phyloP scores from a whole-genome alignment of 2,797 vertebrate genomes.

The Borostomias antarcticus region DNA sequence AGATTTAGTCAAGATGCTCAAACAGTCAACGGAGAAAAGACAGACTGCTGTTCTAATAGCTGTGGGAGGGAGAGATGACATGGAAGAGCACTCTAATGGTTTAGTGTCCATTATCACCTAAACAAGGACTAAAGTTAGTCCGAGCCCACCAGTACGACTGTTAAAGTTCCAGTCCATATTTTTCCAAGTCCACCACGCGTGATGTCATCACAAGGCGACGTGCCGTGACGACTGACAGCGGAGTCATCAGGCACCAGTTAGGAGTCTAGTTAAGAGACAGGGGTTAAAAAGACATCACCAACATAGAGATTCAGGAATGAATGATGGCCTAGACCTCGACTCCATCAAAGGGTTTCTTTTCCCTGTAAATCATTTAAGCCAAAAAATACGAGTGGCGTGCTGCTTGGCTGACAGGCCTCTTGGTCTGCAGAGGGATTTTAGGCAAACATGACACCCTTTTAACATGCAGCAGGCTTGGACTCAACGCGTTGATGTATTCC shows the following conservation, averaged over 20 bases:
- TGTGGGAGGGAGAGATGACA: slow-evolving; percentile 56
- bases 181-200: neutral
- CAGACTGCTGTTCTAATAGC: slow-evolving; percentile 42
- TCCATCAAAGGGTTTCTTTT: slow-evolving; percentile 49
- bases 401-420: slow-evolving; percentile 51
- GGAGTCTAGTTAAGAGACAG: slow-evolving; percentile 24
- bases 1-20: slow-evolving; percentile 57
- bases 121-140: slow-evolving; percentile 34
- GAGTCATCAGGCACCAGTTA: too few species aligned
- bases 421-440: slow-evolving; percentile 57
- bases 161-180: slow-evolving; percentile 5
- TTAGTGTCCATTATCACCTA: slow-evolving; percentile 57
- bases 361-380: slow-evolving; percentile 37
- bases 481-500: slow-evolving; percentile 55
- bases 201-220: too few species aligned
- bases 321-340: slow-evolving; percentile 33
- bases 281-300: slow-evolving; percentile 36
- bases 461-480: slow-evolving; percentile 48
- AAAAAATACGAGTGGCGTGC: slow-evolving; percentile 40
- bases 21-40: slow-evolving; percentile 57
- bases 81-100: slow-evolving; percentile 42
- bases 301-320: slow-evolving; percentile 40
- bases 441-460: slow-evolving; percentile 53
- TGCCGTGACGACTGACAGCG: too few species aligned
- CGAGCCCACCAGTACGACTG: slow-evolving; percentile 30